These are phyloP conservation scores for Schizopygopsis malacanthus DNA, from an alignment of 2,797 vertebrate genomes.

Conservation along the genomic window DNA sequence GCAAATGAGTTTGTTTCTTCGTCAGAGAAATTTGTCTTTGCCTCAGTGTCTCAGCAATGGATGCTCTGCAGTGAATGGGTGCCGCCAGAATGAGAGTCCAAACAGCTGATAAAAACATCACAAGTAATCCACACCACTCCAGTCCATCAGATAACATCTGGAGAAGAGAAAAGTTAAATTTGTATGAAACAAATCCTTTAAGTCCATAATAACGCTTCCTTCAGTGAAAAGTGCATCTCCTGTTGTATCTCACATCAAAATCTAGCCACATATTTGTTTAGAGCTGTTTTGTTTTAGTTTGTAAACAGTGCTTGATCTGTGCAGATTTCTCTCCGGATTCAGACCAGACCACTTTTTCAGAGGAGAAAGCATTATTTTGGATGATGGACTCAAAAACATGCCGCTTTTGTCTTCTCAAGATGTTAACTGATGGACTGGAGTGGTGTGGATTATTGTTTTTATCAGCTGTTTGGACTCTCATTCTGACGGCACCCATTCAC, in stretches of 20 bases:
- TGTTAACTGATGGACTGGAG: background rate
- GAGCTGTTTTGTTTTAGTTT: background rate
- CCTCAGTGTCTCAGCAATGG: background rate
- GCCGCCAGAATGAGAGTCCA: background rate
- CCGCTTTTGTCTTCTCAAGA: background rate
- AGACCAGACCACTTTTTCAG: background rate
- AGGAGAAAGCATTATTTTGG: background rate
- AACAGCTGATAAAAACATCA: background rate
- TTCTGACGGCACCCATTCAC: background rate
- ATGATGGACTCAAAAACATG: background rate
- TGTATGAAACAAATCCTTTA: background rate
- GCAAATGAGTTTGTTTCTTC: background rate
- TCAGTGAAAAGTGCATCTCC: background rate
- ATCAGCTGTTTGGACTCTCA: background rate
- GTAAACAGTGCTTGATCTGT: background rate
- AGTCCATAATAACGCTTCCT: background rate
- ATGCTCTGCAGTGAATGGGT: background rate
- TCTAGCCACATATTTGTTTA: too few species aligned
- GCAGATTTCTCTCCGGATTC: background rate
- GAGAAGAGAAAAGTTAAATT: background rate
- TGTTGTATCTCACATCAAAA: background rate
- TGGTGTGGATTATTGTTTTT: background rate
- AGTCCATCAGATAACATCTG: background rate
- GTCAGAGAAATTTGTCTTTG: fast-evolving
- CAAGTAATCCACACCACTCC: background rate